phyloP scores from a whole-genome alignment of 2,113 vertebrate species.

The Solenodon paradoxus region DNA sequence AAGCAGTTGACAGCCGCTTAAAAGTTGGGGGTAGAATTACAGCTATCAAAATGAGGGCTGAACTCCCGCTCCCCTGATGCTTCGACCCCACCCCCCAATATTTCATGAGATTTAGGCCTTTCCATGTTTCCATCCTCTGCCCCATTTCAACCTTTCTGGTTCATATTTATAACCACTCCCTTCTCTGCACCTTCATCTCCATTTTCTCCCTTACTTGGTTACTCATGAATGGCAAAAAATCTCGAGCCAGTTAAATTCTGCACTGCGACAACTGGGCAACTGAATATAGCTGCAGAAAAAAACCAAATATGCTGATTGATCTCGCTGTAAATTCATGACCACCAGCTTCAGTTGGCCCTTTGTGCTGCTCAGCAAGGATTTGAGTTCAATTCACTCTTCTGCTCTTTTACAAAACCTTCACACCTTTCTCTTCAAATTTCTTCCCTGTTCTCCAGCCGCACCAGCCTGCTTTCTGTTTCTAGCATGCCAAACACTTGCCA shows the following conservation, averaged over 20 bases:
- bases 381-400: background rate
- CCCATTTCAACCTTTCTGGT: background rate
- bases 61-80: background rate
- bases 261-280: background rate
- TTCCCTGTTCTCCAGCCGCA: background rate
- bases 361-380: background rate
- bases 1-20: conserved; percentile 33
- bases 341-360: background rate
- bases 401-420: background rate
- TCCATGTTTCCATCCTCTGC: background rate
- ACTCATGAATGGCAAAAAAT: background rate
- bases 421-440: background rate
- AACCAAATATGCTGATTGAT: background rate
- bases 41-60: background rate
- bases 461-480: background rate
- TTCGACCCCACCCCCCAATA: background rate
- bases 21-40: conserved; percentile 13
- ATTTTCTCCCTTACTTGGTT: background rate
- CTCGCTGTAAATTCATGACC: background rate
- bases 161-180: background rate
- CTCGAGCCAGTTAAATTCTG: background rate
- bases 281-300: background rate
- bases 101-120: background rate
- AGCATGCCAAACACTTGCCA: background rate
- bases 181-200: background rate